Evolutionary conservation across 1,140 invertebrate species (phyloP).

Genomic region (Bicyclus anynana): DNA sequence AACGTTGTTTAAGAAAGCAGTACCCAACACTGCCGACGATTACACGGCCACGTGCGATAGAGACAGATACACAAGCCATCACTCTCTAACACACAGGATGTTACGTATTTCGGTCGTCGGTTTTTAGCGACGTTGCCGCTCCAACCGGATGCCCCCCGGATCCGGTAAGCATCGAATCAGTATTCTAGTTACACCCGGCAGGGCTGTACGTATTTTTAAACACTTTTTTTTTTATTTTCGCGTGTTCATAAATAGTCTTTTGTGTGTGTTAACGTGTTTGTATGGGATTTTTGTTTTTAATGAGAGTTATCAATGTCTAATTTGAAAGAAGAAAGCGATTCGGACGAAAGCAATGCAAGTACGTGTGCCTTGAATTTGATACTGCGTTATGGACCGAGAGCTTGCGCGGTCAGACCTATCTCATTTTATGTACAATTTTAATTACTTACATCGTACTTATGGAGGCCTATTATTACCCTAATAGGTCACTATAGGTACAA

Average conservation of each 20-base stretch:
- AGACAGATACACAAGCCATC: neutral
- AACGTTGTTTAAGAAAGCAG: neutral
- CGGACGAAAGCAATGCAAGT: too few relatives aligned
- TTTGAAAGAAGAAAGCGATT: too few relatives aligned
- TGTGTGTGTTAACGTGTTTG: too few relatives aligned
- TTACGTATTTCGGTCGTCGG: neutral
- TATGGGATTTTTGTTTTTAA: too few relatives aligned
- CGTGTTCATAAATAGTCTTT: neutral
- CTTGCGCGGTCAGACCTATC: too few relatives aligned
- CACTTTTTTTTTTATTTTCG: neutral
- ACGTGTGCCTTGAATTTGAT: too few relatives aligned
- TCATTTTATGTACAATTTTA: too few relatives aligned
- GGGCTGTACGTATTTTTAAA: slow-evolving; percentile 12
- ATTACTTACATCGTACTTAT: too few relatives aligned
- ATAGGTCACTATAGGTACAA: too few relatives aligned
- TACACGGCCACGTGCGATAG: neutral
- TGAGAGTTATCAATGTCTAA: too few relatives aligned
- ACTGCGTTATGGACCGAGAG: too few relatives aligned
- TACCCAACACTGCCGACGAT: neutral
- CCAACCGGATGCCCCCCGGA: neutral
- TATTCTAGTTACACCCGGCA: slow-evolving; percentile 18
- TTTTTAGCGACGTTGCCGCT: slow-evolving; percentile 20
- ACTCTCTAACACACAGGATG: neutral
- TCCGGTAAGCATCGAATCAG: slow-evolving; percentile 11
- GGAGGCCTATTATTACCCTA: too few relatives aligned